Conservation (phyloP, 2,797 vertebrate species). For the Gymnopithys bicolor region DNA sequence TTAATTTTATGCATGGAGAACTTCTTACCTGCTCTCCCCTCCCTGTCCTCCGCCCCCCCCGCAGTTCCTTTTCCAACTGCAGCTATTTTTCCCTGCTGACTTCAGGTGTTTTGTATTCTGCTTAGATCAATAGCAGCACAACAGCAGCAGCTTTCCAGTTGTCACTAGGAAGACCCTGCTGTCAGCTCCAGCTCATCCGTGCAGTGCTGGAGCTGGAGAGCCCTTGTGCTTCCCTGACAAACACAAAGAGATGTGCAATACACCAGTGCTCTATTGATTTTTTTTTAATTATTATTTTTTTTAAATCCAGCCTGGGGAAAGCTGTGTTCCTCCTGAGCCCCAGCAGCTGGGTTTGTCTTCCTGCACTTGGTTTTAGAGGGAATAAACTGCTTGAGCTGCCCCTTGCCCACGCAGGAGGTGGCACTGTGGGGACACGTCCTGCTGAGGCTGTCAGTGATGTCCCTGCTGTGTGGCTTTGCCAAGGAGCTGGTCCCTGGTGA, state of each 20-base stretch:
- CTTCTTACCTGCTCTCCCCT: conserved; percentile 54
- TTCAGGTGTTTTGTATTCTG: conserved; percentile 67
- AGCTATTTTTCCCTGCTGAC: conserved; percentile 69
- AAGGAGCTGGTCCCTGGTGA: conserved; percentile 35
- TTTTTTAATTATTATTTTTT: background rate
- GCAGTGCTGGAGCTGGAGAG: background rate
- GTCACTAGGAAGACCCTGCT: conserved; percentile 63
- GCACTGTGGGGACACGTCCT: background rate
- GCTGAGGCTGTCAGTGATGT: fast-evolving
- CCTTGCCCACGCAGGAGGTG: background rate
- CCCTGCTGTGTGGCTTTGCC: background rate
- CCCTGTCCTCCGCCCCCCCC: background rate
- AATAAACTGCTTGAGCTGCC: background rate
- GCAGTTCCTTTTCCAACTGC: conserved; percentile 48
- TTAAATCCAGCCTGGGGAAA: background rate
- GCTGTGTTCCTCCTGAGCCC: background rate
- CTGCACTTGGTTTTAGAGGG: background rate
- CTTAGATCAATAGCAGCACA: conserved; percentile 59
- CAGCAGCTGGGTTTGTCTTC: background rate
- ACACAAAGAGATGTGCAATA: conserved; percentile 4
- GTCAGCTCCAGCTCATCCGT: conserved; percentile 46
- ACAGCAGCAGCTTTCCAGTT: conserved; percentile 56
- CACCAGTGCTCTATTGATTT: background rate
- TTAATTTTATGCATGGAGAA: conserved; percentile 70
- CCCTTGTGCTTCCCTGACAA: conserved; percentile 29